These are phyloP conservation scores for Campaea margaritaria DNA, from an alignment of 2,888 invertebrate species.

Conservation along the genomic window DNA sequence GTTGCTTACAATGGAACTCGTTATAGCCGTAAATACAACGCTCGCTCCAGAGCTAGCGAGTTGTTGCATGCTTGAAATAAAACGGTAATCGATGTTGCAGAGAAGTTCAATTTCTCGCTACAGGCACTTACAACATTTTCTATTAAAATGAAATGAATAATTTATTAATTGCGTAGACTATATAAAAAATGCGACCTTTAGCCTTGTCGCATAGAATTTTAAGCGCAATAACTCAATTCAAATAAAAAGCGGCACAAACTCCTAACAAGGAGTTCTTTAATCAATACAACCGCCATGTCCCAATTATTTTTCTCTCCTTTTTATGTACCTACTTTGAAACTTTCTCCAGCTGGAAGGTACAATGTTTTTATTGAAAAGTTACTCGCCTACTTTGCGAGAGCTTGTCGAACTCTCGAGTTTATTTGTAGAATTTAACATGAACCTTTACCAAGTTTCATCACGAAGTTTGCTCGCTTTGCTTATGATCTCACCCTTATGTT, in stretches of 20 bases:
- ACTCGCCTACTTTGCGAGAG: constrained; percentile 24
- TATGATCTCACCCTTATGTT: constrained; percentile 38
- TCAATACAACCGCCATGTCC: constrained; percentile 29
- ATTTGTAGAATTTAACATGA: constrained; percentile 36
- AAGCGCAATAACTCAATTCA: too few species aligned
- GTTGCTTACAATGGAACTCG: constrained; percentile 24
- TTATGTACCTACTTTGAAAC: constrained; percentile 25
- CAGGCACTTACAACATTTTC: constrained; percentile 10
- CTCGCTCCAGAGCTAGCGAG: constrained; percentile 4
- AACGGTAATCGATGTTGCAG: constrained; percentile 25
- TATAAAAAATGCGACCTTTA: too few species aligned
- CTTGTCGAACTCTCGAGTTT: constrained; percentile 27
- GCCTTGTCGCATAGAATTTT: too few species aligned
- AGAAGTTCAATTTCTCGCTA: constrained; percentile 19
- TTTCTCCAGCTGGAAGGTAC: constrained; percentile 15
- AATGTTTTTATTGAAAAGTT: constrained; percentile 39
- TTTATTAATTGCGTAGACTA: too few species aligned
- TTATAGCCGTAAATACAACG: constrained; percentile 21
- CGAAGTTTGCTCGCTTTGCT: constrained; percentile 35
- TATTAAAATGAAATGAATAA: neutral
- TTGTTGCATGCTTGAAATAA: constrained; percentile 25
- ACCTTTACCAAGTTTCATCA: constrained; percentile 33
- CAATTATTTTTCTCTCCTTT: constrained; percentile 31
- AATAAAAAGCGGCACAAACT: constrained; percentile 2
- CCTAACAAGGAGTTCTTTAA: constrained; percentile 11